A percentile compares a stretch with the other conserved stretches of the same genome.
phyloP scores from a whole-genome alignment of 2,113 vertebrate species.

The Mugil cephalus region DNA sequence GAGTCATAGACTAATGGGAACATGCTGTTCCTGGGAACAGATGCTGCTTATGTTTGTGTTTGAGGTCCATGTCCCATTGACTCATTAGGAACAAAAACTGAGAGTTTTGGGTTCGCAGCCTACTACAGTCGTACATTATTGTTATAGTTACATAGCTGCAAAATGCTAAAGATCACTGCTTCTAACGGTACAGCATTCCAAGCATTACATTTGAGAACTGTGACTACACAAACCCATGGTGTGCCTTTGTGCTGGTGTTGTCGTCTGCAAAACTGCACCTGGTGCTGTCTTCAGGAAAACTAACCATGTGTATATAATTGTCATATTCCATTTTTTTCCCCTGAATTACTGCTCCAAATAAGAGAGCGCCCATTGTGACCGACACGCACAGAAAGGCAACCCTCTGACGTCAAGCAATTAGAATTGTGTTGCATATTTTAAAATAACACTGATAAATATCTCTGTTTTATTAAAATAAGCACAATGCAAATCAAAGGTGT shows the following conservation, averaged over 20 bases:
- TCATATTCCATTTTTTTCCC: background rate
- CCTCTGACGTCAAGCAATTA: background rate
- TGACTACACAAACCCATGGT: background rate
- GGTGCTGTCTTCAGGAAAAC: background rate
- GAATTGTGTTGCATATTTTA: too few relatives aligned
- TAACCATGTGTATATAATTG: background rate
- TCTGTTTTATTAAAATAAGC: too few relatives aligned
- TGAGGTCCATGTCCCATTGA: background rate
- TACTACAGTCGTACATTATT: background rate
- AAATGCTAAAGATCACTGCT: background rate
- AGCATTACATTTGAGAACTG: background rate
- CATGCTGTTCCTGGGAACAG: constrained; percentile 22
- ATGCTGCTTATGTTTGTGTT: background rate
- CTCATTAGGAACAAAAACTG: constrained; percentile 2
- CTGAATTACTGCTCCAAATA: background rate
- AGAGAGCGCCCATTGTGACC: background rate
- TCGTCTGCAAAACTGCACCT: background rate
- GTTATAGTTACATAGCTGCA: too few relatives aligned
- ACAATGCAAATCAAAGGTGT: too few relatives aligned
- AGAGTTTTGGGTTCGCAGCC: background rate
- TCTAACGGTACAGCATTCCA: background rate
- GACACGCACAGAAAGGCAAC: too few relatives aligned
- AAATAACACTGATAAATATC: too few relatives aligned
- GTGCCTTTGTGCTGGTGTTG: background rate
- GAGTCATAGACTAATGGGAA: background rate